Percentiles rank a stretch among this genome's conserved stretches.
These are phyloP conservation scores for Trachythela sp. DNA, from an alignment of 64 coral and sea anemone species.

Conservation along the genomic window DNA sequence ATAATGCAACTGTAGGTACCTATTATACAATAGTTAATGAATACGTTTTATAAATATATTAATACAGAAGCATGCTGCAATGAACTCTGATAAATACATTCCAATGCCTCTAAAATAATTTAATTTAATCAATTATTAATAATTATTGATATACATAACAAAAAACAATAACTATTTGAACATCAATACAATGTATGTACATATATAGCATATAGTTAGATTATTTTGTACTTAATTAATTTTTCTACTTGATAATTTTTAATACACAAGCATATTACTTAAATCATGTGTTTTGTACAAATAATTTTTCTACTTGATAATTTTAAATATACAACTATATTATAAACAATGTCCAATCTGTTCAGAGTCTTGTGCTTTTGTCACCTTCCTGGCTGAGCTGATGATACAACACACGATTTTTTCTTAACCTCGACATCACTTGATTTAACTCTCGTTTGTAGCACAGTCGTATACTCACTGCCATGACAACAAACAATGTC, in stretches of 20 bases:
- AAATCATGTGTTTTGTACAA: neutral
- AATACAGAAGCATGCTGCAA: too few species aligned
- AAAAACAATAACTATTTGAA: too few species aligned
- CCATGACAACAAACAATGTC: neutral
- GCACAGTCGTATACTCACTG: neutral
- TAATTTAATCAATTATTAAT: too few species aligned
- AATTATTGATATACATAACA: too few species aligned
- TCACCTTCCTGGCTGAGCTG: constrained; percentile 8
- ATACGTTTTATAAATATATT: too few species aligned
- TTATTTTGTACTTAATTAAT: neutral
- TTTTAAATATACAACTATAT: neutral
- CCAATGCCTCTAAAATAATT: too few species aligned
- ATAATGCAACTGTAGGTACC: too few species aligned
- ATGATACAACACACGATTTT: neutral
- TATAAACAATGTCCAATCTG: neutral
- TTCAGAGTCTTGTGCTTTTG: neutral
- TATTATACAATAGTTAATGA: too few species aligned
- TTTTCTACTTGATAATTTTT: neutral
- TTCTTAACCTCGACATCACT: neutral
- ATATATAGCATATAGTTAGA: neutral
- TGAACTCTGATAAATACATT: too few species aligned
- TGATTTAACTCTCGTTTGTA: constrained; percentile 24
- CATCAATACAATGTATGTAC: too few species aligned
- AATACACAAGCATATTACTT: neutral
- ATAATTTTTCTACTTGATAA: neutral